These are phyloP conservation scores for Acrobasis consociella DNA, from an alignment of 2,888 invertebrate species.

Conservation along the genomic window DNA sequence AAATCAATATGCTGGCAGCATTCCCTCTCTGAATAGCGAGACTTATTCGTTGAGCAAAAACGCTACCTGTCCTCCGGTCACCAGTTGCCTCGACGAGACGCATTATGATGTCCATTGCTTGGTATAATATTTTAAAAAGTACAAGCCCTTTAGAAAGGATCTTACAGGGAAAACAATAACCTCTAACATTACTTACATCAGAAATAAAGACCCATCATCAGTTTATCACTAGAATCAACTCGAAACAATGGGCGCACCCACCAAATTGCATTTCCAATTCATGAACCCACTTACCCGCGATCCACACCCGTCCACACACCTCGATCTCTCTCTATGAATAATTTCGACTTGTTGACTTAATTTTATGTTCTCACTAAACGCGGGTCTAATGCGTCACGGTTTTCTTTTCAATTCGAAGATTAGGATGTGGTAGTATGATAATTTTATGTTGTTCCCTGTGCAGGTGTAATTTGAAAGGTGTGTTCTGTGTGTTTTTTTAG, in stretches of 20 bases:
- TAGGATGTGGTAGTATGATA: slow-evolving; percentile 6
- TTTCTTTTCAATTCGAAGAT: slow-evolving; percentile 15
- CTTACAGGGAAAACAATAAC: not conserved
- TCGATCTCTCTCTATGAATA: slow-evolving; percentile 78
- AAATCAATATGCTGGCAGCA: too few species aligned
- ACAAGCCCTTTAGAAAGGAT: too few species aligned
- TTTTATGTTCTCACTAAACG: slow-evolving; percentile 67
- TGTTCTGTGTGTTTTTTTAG: too few species aligned
- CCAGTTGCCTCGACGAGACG: too few species aligned
- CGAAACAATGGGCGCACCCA: slow-evolving; percentile 71
- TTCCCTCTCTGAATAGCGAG: too few species aligned
- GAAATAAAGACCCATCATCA: slow-evolving; percentile 13
- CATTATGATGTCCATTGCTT: too few species aligned
- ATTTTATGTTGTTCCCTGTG: not conserved
- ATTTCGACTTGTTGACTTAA: slow-evolving; percentile 81
- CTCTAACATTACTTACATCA: not conserved
- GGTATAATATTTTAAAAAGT: not conserved
- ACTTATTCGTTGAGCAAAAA: too few species aligned
- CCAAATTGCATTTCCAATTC: slow-evolving; percentile 82
- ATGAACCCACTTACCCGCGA: slow-evolving; percentile 72
- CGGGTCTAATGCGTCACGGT: slow-evolving; percentile 6
- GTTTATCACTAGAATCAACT: slow-evolving; percentile 58
- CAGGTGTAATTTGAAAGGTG: not conserved
- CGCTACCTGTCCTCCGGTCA: too few species aligned
- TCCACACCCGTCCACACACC: slow-evolving; percentile 48